phyloP scores from a whole-genome alignment of 2,113 vertebrate genomes.

The Aythya baeri region DNA sequence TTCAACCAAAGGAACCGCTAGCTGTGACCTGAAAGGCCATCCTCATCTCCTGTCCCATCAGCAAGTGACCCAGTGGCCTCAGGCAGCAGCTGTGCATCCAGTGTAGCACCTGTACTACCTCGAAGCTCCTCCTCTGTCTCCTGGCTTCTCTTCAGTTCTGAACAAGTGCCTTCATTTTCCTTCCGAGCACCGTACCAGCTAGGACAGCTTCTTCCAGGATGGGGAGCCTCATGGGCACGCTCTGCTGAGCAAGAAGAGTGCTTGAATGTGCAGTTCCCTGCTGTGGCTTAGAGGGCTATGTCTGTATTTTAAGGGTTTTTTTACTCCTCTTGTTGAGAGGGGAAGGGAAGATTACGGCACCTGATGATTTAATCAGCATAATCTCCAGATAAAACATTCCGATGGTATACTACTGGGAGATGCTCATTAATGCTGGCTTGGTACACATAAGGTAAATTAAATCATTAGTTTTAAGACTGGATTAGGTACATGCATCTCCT shows the following conservation, averaged over 20 bases:
- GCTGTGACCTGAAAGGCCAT: not conserved
- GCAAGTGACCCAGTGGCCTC: not conserved
- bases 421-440: slow-evolving; percentile 74
- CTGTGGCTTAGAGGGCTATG: not conserved
- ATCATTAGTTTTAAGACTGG: slow-evolving; percentile 56
- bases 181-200: not conserved
- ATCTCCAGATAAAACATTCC: slow-evolving; percentile 76
- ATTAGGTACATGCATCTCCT: not conserved
- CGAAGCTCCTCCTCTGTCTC: not conserved
- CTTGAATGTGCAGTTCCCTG: not conserved
- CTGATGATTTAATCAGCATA: slow-evolving; percentile 79
- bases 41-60: not conserved
- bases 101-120: not conserved
- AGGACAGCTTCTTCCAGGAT: not conserved
- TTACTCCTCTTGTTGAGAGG: not conserved
- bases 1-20: too few relatives aligned
- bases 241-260: not conserved
- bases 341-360: slow-evolving; percentile 62
- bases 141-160: not conserved
- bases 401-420: slow-evolving; percentile 66
- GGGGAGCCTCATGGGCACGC: not conserved
- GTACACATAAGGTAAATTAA: slow-evolving; percentile 64
- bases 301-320: slow-evolving; percentile 46
- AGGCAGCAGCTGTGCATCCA: too few relatives aligned
- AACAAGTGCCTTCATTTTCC: not conserved